Base-by-base conservation (phyloP, 2,113 vertebrate genomes). In the Pseudolaguvia tuberculata region DNA sequence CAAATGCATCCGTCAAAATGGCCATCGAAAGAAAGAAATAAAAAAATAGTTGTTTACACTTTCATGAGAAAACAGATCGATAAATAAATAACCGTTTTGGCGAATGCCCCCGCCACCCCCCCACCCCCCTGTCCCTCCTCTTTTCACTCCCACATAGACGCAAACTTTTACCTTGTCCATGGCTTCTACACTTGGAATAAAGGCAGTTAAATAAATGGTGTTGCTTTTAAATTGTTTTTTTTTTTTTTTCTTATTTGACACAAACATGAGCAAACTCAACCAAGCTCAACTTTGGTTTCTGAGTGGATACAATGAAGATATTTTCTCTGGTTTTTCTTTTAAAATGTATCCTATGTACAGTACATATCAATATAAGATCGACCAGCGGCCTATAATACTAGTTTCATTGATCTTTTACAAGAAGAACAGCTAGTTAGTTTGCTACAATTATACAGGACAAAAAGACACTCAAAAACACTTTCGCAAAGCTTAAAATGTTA, bases 141-240 rank as follows among this genome's bases (percentile, higher is more conserved):
- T 83, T 81, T 76, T 86, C 86, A 18, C 13, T 82, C 73, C 70
- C 77, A 75, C 51, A 68, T 70, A 35, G 48, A 55, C 69, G 69
- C 72, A 70, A 62, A 75, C n/a, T n/a, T 83, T 77, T 88, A 92
- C 86, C 86, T 88, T 88, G 86, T 87, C 89, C 91, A 92, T 92
- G 90, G 91, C 91, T 92, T 92, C 90, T 91, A 90, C 83, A 90
- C 83, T 87, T 83, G 84, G 88, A 91, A 91, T 91, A 88, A 92
- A 92, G 91, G 91, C 91, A 92, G 88, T 91, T 91, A 90, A 91
- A 92, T 89, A 90, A 90, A 91, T 88, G 86, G 88, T 85, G 82
- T 86, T 88, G 88, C 88, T 87, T 88, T 83, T 77, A 84, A 85
- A 79, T 42, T 42, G 39, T 42, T 9, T 9, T 42, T 6, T 35